phyloP scores from a whole-genome alignment of 2,888 invertebrate species.

The Antheraea assamensis region DNA sequence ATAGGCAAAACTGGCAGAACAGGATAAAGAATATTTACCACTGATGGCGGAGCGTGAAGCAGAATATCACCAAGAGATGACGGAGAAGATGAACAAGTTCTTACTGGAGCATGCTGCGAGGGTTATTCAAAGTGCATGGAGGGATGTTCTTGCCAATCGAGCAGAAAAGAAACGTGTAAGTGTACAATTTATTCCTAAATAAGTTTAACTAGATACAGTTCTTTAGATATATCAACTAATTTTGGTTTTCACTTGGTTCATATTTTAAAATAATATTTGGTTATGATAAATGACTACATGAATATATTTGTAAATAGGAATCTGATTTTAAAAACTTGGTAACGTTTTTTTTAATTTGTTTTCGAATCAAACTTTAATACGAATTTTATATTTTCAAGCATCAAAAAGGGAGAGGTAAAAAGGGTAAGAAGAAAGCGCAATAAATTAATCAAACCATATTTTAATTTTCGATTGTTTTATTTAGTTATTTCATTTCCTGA shows the following conservation, averaged over 20 bases:
- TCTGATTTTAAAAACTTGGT: neutral
- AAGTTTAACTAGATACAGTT: too few species aligned
- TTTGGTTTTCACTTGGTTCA: too few species aligned
- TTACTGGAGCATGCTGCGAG: conserved; percentile 67
- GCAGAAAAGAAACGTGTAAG: conserved; percentile 71
- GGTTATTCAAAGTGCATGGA: conserved; percentile 70
- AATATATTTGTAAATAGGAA: neutral
- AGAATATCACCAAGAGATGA: conserved; percentile 80
- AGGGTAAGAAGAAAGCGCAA: conserved; percentile 72
- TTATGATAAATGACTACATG: too few species aligned
- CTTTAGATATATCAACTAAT: too few species aligned
- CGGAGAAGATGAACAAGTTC: conserved; percentile 75
- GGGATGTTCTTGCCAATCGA: conserved; percentile 62
- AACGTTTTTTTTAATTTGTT: neutral
- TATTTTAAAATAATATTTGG: too few species aligned
- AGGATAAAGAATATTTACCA: conserved; percentile 77
- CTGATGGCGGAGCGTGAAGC: conserved; percentile 82
- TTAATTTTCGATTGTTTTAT: conserved; percentile 21
- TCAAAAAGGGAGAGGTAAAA: conserved; percentile 72
- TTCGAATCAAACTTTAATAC: neutral
- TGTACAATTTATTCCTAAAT: too few species aligned
- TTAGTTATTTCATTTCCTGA: neutral
- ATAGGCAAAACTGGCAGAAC: conserved; percentile 74
- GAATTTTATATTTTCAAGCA: conserved; percentile 48
- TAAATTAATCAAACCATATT: conserved; percentile 11